Evolutionary conservation across 2,113 vertebrate genomes (phyloP).

Genomic region (Sinocyclocheilus rhinocerous): DNA sequence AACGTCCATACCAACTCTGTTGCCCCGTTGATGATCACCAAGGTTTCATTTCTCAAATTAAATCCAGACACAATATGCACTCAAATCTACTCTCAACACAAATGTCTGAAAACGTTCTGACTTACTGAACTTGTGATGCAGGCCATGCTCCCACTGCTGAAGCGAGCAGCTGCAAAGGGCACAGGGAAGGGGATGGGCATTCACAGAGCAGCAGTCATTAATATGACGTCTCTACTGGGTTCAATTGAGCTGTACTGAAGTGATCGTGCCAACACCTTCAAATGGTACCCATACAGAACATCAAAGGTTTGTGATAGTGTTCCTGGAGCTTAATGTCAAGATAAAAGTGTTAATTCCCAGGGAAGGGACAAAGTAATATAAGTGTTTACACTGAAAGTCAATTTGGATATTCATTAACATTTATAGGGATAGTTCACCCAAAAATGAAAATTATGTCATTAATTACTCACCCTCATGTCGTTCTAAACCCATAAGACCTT

Average conservation of each 20-base stretch:
- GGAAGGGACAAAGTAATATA: not conserved
- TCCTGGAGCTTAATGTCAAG: too few species aligned
- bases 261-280: conserved; percentile 61
- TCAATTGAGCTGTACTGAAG: conserved; percentile 76
- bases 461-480: too few species aligned
- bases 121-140: conserved; percentile 48
- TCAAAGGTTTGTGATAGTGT: conserved; percentile 71
- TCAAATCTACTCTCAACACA: not conserved
- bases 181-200: conserved; percentile 76
- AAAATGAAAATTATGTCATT: too few species aligned
- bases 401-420: not conserved
- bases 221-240: conserved; percentile 75
- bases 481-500: too few species aligned
- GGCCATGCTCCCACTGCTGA: conserved; percentile 75
- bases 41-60: conserved; percentile 62
- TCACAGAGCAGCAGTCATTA: conserved; percentile 76
- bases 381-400: not conserved
- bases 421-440: too few species aligned
- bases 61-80: not conserved
- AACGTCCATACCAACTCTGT: conserved; percentile 78
- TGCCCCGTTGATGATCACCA: conserved; percentile 80
- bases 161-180: conserved; percentile 69
- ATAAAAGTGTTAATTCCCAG: not conserved
- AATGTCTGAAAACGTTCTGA: not conserved
- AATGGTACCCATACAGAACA: conserved; percentile 77